Evolutionary conservation across 1,140 invertebrate species (phyloP).

Genomic region (Sipha flava): DNA sequence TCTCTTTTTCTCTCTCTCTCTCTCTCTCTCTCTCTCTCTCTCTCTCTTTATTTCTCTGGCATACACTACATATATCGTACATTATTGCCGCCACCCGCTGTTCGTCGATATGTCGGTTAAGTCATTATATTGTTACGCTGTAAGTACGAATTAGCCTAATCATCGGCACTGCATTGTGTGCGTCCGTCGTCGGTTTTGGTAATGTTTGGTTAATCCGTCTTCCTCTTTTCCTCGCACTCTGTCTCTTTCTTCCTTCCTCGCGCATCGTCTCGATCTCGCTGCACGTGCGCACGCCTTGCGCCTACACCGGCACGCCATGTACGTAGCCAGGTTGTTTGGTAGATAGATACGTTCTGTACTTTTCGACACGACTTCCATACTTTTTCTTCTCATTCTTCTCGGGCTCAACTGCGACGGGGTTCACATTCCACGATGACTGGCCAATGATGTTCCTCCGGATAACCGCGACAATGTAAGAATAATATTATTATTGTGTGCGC

Average conservation of each 20-base stretch:
- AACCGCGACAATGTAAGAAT: not conserved
- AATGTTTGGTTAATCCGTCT: conserved; percentile 5
- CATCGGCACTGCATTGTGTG: conserved; percentile 22
- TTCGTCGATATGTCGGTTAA: conserved; percentile 2
- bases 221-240: not conserved
- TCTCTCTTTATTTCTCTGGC: no score
- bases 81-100: not conserved
- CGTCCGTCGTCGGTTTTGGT: conserved; percentile 5
- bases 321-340: no score
- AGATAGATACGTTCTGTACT: not conserved
- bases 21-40: no score
- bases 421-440: conserved; percentile 26
- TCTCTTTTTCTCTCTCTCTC: no score
- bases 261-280: not conserved
- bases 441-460: not conserved
- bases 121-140: conserved; percentile 12
- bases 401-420: no score
- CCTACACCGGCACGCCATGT: no score
- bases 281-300: no score
- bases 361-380: not conserved
- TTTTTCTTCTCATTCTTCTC: not conserved
- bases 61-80: not conserved
- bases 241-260: not conserved
- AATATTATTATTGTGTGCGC: not conserved
- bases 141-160: conserved; percentile 29